A percentile compares a stretch with the other conserved stretches of the same genome.
Evolutionary conservation across 2,113 vertebrate species (phyloP).

Genomic region (Clarias magur): DNA sequence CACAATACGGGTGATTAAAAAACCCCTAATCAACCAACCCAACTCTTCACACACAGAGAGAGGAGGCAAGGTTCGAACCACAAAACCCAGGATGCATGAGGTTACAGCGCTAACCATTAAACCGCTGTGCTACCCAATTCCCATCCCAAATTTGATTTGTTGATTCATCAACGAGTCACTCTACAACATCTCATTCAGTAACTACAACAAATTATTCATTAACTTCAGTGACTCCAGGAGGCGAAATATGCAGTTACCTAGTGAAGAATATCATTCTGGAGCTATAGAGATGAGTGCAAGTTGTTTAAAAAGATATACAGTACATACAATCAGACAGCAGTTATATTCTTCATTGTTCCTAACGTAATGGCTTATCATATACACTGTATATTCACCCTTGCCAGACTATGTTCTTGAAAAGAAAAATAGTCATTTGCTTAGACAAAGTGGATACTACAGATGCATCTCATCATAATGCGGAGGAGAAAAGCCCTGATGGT

Average conservation of each 20-base stretch:
- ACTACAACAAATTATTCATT: not conserved
- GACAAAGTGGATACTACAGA: constrained; percentile 59
- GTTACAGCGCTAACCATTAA: no score
- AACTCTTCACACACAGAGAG: no score
- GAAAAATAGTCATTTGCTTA: constrained; percentile 38
- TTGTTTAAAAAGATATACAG: not conserved
- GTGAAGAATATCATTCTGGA: not conserved
- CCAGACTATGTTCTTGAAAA: not conserved
- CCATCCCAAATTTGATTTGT: no score
- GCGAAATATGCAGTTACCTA: constrained; percentile 7
- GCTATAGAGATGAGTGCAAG: not conserved
- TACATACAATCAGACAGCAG: not conserved
- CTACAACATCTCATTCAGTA: not conserved
- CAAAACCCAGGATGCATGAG: no score
- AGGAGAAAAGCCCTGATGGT: constrained; percentile 60
- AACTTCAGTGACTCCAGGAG: not conserved
- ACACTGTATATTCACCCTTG: not conserved
- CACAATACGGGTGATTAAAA: no score
- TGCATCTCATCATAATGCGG: constrained; percentile 50
- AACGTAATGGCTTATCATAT: not conserved
- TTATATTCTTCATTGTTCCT: not conserved
- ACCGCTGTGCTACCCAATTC: no score
- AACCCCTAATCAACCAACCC: no score
- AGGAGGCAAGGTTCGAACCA: no score
- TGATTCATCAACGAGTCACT: no score